A percentile compares a stretch with the other conserved stretches of the same genome.
phyloP scores from a whole-genome alignment of 2,113 vertebrate genomes.

The Alexandromys fortis region DNA sequence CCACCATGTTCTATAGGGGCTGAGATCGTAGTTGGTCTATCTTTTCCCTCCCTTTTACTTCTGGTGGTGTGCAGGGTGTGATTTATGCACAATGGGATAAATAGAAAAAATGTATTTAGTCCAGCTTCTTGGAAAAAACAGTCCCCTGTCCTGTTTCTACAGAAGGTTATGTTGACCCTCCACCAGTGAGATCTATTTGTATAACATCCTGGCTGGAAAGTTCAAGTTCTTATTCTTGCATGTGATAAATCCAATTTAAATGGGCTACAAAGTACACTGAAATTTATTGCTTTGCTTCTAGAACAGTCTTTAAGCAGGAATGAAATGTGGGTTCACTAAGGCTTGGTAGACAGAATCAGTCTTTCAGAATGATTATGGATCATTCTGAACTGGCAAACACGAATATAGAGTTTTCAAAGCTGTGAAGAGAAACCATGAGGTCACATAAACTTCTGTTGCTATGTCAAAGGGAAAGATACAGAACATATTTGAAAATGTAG shows the following conservation, averaged over 20 bases:
- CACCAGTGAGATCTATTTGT: neutral
- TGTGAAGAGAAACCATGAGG: neutral
- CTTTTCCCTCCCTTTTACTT: neutral
- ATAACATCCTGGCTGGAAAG: neutral
- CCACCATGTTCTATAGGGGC: neutral
- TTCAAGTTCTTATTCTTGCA: neutral
- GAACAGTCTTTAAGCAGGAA: neutral
- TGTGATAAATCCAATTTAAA: neutral
- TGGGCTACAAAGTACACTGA: neutral
- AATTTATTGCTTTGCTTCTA: neutral
- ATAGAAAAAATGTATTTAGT: neutral
- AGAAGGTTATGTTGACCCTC: neutral
- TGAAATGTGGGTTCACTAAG: neutral
- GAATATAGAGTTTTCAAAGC: neutral
- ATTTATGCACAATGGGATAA: neutral
- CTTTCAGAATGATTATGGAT: neutral
- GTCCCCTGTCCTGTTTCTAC: neutral
- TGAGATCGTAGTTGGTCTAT: neutral
- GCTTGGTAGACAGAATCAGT: neutral
- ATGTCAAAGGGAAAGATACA: neutral
- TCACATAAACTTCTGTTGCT: neutral
- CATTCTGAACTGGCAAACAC: neutral
- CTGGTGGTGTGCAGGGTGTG: neutral
- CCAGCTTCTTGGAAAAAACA: neutral
- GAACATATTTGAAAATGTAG: neutral